A percentile compares a stretch with the other conserved stretches of the same genome.
Conservation (phyloP, 2,797 vertebrate species). For the Ataeniobius toweri region DNA sequence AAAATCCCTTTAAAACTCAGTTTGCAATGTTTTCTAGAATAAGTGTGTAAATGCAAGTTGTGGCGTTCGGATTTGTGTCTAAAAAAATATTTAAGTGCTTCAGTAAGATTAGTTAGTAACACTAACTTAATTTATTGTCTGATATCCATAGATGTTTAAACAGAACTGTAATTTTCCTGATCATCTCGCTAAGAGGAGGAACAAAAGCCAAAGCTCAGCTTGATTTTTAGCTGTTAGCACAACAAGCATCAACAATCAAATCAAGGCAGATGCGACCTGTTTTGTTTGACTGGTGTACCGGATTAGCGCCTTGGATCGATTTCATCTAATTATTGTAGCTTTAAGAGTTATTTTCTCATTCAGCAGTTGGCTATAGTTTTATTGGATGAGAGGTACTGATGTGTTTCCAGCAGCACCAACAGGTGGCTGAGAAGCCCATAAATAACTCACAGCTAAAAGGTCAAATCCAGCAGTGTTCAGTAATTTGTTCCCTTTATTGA, state of each 20-base stretch:
- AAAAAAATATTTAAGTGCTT: no score
- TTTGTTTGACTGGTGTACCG: not conserved
- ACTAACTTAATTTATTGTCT: not conserved
- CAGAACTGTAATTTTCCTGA: not conserved
- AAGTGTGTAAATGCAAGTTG: not conserved
- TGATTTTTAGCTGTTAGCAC: not conserved
- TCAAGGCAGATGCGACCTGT: not conserved
- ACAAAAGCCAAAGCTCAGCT: not conserved
- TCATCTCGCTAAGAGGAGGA: not conserved
- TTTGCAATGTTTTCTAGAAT: not conserved
- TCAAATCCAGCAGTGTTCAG: conserved; percentile 12
- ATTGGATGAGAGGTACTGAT: conserved; percentile 11
- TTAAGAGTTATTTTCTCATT: conserved; percentile 6
- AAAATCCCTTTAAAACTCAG: not conserved
- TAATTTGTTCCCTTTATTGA: conserved; percentile 17
- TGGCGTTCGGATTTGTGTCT: no score
- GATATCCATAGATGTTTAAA: not conserved
- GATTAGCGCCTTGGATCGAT: not conserved
- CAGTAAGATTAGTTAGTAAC: no score
- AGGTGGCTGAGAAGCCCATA: conserved; percentile 24
- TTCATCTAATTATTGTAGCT: not conserved
- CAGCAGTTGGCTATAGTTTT: conserved; percentile 10
- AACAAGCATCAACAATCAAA: not conserved
- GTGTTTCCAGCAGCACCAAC: conserved; percentile 19
- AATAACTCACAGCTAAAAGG: conserved; percentile 44